phyloP scores from a whole-genome alignment of 2,888 invertebrate species.

The Ligdia adustata region DNA sequence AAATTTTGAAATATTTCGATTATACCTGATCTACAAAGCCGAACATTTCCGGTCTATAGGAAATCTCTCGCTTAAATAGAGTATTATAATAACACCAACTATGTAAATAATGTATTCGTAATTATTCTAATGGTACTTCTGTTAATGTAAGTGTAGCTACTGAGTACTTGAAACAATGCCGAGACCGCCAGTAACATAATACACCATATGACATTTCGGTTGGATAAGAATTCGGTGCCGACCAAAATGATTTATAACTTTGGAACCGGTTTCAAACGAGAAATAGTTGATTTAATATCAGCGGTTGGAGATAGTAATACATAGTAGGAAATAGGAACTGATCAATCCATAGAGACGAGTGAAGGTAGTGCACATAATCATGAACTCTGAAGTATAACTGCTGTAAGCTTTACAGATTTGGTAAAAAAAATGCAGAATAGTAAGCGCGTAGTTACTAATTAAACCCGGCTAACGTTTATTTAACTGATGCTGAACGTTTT shows the following conservation, averaged over 20 bases:
- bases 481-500: too few relatives aligned
- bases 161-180: constrained; percentile 42
- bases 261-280: constrained; percentile 37
- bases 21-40: neutral
- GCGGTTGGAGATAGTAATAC: too few relatives aligned
- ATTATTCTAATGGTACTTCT: constrained; percentile 2
- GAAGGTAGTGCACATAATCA: too few relatives aligned
- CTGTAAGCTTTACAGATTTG: too few relatives aligned
- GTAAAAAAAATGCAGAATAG: too few relatives aligned
- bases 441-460: too few relatives aligned
- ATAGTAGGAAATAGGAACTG: constrained; percentile 29
- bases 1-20: neutral
- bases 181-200: constrained; percentile 41
- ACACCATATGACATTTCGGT: constrained; percentile 55
- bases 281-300: constrained; percentile 26
- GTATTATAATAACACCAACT: too few relatives aligned
- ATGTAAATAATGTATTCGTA: neutral
- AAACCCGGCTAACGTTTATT: too few relatives aligned
- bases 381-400: too few relatives aligned
- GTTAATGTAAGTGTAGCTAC: too few relatives aligned
- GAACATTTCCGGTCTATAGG: too few relatives aligned
- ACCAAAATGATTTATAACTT: constrained; percentile 42
- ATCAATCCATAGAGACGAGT: constrained; percentile 3
- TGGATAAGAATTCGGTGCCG: constrained; percentile 38
- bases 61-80: too few relatives aligned